These are phyloP conservation scores for Cyrtonyx montezumae DNA, from an alignment of 2,113 vertebrate species.

Conservation along the genomic window DNA sequence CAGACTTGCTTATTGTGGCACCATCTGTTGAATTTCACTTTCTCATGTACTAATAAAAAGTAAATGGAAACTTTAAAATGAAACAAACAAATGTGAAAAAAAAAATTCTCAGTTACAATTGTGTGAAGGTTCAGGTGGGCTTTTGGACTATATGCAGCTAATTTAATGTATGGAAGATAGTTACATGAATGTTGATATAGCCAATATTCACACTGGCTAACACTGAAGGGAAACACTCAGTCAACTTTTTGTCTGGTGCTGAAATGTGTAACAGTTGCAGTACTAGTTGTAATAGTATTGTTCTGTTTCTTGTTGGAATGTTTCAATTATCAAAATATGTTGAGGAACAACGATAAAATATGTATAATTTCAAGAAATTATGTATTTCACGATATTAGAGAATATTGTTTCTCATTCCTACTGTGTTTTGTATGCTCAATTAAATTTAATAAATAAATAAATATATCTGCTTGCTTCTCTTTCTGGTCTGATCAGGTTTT, in stretches of 20 bases:
- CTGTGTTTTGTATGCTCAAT: not conserved
- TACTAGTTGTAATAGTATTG: not conserved
- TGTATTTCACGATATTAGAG: not conserved
- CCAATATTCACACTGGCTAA: not conserved
- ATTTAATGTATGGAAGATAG: not conserved
- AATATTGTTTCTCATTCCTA: not conserved
- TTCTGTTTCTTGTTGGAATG: rapidly evolving
- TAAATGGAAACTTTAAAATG: slow-evolving; percentile 20
- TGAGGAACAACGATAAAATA: not conserved
- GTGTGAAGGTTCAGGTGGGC: not conserved
- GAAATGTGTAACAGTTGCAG: not conserved
- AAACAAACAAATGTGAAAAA: not conserved
- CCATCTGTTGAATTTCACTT: slow-evolving; percentile 55
- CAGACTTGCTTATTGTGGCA: slow-evolving; percentile 18
- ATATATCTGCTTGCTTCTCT: not conserved
- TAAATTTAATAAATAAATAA: not conserved
- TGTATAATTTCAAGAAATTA: not conserved
- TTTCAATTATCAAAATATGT: not conserved
- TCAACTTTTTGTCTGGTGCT: not conserved
- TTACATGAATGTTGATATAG: not conserved
- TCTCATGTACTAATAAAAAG: not conserved
- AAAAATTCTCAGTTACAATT: not conserved
- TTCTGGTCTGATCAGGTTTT: not conserved
- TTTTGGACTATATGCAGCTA: not conserved
- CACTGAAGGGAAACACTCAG: not conserved